Evolutionary conservation across 2,888 invertebrate genomes (phyloP).

Genomic region (Eledona agricola): DNA sequence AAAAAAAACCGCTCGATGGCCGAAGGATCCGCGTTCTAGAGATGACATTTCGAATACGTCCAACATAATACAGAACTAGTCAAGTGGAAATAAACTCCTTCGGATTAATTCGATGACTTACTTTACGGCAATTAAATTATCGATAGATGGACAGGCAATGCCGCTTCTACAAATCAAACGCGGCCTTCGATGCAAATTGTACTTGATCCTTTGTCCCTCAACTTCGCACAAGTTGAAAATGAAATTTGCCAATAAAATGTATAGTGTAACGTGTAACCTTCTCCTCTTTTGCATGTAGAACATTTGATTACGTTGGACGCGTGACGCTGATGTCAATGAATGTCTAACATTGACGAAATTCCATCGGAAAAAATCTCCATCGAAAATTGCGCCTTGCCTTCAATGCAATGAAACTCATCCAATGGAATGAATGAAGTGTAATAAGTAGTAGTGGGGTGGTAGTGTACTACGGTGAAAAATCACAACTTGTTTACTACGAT

Average conservation of each 20-base stretch:
- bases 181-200: constrained; percentile 1
- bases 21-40: constrained; percentile 9
- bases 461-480: constrained; percentile 18
- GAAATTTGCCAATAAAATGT: constrained; percentile 23
- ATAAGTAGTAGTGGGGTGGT: constrained; percentile 19
- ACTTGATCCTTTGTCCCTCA: background rate
- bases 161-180: constrained; percentile 1
- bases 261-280: constrained; percentile 25
- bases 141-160: background rate
- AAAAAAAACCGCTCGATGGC: constrained; percentile 8
- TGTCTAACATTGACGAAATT: too few relatives aligned
- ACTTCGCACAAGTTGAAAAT: constrained; percentile 16
- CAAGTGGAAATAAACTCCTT: constrained; percentile 8
- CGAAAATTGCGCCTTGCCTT: background rate
- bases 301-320: constrained; percentile 31
- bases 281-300: constrained; percentile 34
- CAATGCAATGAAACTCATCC: constrained; percentile 6
- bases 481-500: constrained; percentile 24
- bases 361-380: background rate
- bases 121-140: constrained; percentile 17
- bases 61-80: constrained; percentile 6
- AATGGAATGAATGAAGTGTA: constrained; percentile 19
- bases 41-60: constrained; percentile 14
- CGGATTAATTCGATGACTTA: constrained; percentile 15
- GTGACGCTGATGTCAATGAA: too few relatives aligned